Percentiles rank a stretch among this genome's conserved stretches.
Conservation (phyloP, 35 echinoderm and acorn worm genomes). For the Eucidaris tribuloides region DNA sequence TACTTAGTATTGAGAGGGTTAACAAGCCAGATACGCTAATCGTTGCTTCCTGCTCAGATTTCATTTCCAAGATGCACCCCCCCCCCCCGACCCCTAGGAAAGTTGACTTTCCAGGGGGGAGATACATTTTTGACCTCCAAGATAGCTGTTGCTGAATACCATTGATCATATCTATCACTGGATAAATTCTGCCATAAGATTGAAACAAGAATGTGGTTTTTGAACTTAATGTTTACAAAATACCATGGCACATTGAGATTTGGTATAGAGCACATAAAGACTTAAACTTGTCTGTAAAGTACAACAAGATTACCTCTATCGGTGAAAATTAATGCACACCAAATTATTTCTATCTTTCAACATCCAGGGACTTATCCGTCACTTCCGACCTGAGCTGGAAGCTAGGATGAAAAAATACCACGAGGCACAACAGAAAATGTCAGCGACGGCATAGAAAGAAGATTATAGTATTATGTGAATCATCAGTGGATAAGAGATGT, state of each 20-base stretch:
- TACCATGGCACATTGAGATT: too few species aligned
- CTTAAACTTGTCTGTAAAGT: not conserved
- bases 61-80: too few species aligned
- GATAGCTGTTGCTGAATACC: not conserved
- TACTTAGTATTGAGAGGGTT: too few species aligned
- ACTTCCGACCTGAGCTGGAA: conserved; percentile 92
- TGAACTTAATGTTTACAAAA: too few species aligned
- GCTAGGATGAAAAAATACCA: conserved; percentile 88
- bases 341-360: not conserved
- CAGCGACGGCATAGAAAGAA: conserved; percentile 52
- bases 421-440: conserved; percentile 52
- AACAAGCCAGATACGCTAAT: too few species aligned
- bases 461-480: too few species aligned
- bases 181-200: not conserved
- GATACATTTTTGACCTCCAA: not conserved
- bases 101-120: too few species aligned
- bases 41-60: too few species aligned
- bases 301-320: not conserved
- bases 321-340: not conserved
- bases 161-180: not conserved
- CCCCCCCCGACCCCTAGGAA: too few species aligned
- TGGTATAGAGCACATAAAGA: not conserved
- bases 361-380: conserved; percentile 94
- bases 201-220: too few species aligned
- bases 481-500: too few species aligned